phyloP scores from a whole-genome alignment of 2,888 invertebrate genomes.

The Trissolcus brochymenae region DNA sequence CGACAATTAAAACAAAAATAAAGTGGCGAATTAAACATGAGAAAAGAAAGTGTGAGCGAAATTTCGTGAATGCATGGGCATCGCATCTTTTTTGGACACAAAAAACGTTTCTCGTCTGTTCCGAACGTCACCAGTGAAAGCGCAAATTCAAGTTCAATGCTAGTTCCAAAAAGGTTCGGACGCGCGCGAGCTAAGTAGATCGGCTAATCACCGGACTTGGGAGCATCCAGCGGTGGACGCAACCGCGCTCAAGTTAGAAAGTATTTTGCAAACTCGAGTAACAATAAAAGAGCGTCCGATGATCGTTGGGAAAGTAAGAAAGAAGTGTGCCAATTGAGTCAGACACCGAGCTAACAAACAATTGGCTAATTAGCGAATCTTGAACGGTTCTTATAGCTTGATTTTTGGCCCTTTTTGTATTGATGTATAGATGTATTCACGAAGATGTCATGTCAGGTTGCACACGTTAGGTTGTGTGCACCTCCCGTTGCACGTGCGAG shows the following conservation, averaged over 20 bases:
- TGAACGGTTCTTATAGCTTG: neutral
- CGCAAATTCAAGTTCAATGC: constrained; percentile 23
- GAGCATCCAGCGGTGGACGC: constrained; percentile 5
- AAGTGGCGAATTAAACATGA: too few relatives aligned
- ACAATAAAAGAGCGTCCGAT: constrained; percentile 16
- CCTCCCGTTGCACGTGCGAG: constrained; percentile 30
- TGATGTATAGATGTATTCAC: too few relatives aligned
- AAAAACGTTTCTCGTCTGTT: neutral
- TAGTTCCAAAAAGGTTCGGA: constrained; percentile 22
- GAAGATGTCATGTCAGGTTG: too few relatives aligned
- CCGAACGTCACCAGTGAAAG: constrained; percentile 16
- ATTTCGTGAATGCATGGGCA: too few relatives aligned
- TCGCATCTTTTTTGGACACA: too few relatives aligned
- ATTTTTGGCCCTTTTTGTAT: neutral
- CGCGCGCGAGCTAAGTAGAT: constrained; percentile 12
- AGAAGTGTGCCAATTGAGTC: constrained; percentile 10
- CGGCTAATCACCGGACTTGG: constrained; percentile 6
- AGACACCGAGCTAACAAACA: too few relatives aligned
- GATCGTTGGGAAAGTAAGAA: constrained; percentile 1
- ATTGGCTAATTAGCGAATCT: constrained; percentile 1
- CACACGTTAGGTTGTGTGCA: constrained; percentile 22
- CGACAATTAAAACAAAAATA: too few relatives aligned
- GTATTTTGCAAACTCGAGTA: constrained; percentile 44
- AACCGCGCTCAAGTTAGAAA: constrained; percentile 29
- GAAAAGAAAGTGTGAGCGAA: too few relatives aligned